A percentile compares a stretch with the other conserved stretches of the same genome.
phyloP scores from a whole-genome alignment of 1,140 invertebrate genomes.

The Drosophila tropicalis region DNA sequence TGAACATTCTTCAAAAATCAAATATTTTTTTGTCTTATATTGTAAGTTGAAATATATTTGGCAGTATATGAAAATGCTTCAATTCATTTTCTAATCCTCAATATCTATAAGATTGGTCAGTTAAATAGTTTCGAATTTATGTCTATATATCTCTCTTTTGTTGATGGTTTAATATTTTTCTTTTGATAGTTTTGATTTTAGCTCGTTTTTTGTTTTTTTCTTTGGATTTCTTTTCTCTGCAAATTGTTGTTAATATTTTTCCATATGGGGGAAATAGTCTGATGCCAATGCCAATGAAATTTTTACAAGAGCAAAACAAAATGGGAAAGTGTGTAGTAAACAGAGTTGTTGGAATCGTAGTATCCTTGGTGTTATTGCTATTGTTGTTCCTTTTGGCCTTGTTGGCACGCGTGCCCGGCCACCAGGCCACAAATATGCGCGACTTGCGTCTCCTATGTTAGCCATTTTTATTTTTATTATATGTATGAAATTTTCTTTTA shows the following conservation, averaged over 20 bases:
- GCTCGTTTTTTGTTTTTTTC: neutral
- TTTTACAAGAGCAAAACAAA: slow-evolving; percentile 4
- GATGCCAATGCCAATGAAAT: slow-evolving; percentile 12
- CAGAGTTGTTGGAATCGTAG: slow-evolving; percentile 3
- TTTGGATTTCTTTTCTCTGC: neutral
- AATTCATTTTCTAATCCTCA: too few relatives aligned
- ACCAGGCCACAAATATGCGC: slow-evolving; percentile 10
- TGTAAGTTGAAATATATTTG: too few relatives aligned
- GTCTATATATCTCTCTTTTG: too few relatives aligned
- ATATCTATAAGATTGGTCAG: too few relatives aligned
- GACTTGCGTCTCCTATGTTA: slow-evolving; percentile 13
- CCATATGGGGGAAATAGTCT: neutral
- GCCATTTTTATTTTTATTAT: slow-evolving; percentile 15
- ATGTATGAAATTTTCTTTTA: slow-evolving; percentile 5
- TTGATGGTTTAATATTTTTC: neutral
- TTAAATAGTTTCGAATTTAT: too few relatives aligned
- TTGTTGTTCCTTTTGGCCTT: slow-evolving; percentile 20
- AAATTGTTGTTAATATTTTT: slow-evolving; percentile 6
- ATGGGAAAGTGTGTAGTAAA: slow-evolving; percentile 4
- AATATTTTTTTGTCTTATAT: too few relatives aligned
- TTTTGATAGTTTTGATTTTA: slow-evolving; percentile 5
- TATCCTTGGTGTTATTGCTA: neutral
- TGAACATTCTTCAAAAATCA: too few relatives aligned
- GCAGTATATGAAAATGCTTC: too few relatives aligned
- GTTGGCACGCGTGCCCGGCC: slow-evolving; percentile 7